phyloP scores from a whole-genome alignment of 2,113 vertebrate species.

The Phodopus roborovskii region DNA sequence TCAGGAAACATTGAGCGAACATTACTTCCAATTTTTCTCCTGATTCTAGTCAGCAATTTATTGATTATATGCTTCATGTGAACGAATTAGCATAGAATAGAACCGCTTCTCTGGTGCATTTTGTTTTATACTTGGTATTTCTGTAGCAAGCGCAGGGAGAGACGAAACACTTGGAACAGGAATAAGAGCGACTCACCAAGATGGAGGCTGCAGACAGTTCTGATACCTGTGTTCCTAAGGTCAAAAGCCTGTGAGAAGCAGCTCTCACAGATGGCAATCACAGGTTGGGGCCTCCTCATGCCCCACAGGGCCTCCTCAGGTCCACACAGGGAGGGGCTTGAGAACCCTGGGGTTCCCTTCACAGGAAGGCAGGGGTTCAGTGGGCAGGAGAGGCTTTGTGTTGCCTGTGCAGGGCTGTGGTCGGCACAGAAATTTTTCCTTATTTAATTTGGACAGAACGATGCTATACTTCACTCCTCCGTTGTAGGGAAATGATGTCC shows the following conservation, averaged over 20 bases:
- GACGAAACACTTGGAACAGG: neutral
- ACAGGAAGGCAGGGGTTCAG: neutral
- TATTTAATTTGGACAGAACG: neutral
- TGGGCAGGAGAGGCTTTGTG: neutral
- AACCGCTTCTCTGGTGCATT: neutral
- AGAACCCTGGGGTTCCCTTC: neutral
- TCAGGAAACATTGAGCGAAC: neutral
- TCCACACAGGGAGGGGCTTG: too few relatives aligned
- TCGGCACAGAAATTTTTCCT: neutral
- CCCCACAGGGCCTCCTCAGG: too few relatives aligned
- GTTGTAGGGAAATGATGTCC: neutral
- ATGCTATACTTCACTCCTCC: neutral
- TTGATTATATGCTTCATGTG: neutral
- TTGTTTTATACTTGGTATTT: neutral
- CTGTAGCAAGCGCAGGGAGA: neutral
- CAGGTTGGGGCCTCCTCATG: neutral
- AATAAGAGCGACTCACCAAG: neutral
- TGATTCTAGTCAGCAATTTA: slow-evolving; percentile 11
- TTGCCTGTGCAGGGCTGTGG: neutral
- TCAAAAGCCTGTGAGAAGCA: neutral
- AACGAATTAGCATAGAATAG: neutral
- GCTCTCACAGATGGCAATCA: neutral
- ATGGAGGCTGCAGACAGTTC: neutral
- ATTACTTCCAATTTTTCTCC: neutral
- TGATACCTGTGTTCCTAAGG: neutral